Evolutionary conservation across 2,888 invertebrate genomes (phyloP).

Genomic region (Temnothorax ravouxi): DNA sequence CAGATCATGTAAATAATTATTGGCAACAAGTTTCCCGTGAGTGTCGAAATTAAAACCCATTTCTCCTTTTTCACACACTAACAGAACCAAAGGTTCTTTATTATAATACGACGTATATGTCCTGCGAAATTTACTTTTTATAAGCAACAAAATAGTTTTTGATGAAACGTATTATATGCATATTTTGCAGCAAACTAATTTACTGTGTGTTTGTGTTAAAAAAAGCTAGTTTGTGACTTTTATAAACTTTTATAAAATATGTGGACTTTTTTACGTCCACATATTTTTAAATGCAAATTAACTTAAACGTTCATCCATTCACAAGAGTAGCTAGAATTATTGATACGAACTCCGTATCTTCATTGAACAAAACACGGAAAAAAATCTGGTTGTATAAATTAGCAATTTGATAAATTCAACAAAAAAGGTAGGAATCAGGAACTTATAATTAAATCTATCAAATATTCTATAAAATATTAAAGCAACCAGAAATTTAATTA

Average conservation of each 20-base stretch:
- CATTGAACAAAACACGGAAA: background rate
- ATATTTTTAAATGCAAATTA: background rate
- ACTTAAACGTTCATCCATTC: background rate
- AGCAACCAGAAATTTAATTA: background rate
- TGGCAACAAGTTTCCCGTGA: background rate
- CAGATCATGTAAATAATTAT: background rate
- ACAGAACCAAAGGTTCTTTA: background rate
- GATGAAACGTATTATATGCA: background rate
- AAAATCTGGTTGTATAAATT: background rate
- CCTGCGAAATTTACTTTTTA: background rate
- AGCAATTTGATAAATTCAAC: background rate
- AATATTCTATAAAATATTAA: background rate
- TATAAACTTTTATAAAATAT: background rate
- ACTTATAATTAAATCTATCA: background rate
- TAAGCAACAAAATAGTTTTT: background rate
- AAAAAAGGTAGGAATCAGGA: background rate
- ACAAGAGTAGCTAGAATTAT: background rate
- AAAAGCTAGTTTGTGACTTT: background rate
- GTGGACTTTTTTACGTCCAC: too few species aligned
- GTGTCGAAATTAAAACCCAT: background rate
- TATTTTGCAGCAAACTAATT: background rate
- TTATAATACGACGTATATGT: background rate
- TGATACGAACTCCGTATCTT: background rate
- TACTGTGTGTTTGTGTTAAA: background rate
- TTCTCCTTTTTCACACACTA: background rate